These are phyloP conservation scores for Sicus ferrugineus DNA, from an alignment of 2,888 invertebrate species.

Conservation along the genomic window DNA sequence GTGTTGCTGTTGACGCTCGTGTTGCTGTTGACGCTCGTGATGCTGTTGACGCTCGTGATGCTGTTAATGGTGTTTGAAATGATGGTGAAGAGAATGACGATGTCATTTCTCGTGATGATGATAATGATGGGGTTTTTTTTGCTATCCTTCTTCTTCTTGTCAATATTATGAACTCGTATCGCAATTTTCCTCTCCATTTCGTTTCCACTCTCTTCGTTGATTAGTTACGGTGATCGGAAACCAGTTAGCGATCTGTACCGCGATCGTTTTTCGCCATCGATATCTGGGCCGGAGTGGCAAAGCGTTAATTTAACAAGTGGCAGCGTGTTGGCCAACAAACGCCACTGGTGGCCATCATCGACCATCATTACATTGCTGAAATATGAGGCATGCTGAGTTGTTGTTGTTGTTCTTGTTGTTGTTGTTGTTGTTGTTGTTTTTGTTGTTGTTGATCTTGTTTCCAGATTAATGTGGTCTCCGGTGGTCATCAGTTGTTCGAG, in stretches of 20 bases:
- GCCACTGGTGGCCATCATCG: too few species aligned
- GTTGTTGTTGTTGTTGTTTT: too few species aligned
- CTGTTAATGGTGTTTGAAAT: not conserved
- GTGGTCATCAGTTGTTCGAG: too few species aligned
- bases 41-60: not conserved
- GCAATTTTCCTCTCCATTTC: not conserved
- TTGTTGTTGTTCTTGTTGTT: not conserved
- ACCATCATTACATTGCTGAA: not conserved
- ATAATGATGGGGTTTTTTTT: too few species aligned
- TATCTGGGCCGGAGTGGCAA: not conserved
- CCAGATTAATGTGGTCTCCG: too few species aligned
- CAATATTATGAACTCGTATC: too few species aligned
- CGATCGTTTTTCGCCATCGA: not conserved
- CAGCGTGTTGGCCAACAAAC: too few species aligned
- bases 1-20: not conserved
- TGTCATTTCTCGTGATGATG: too few species aligned
- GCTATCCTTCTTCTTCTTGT: too few species aligned
- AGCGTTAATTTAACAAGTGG: slow-evolving; percentile 18
- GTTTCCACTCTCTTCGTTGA: not conserved
- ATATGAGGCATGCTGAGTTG: not conserved
- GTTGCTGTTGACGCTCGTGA: too few species aligned
- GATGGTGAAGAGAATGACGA: not conserved
- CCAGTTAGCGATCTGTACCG: not conserved
- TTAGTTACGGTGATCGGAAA: slow-evolving; percentile 6
- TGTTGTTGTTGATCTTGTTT: not conserved